Base-by-base conservation (phyloP, 2,113 vertebrate species). In the Pheucticus melanocephalus region DNA sequence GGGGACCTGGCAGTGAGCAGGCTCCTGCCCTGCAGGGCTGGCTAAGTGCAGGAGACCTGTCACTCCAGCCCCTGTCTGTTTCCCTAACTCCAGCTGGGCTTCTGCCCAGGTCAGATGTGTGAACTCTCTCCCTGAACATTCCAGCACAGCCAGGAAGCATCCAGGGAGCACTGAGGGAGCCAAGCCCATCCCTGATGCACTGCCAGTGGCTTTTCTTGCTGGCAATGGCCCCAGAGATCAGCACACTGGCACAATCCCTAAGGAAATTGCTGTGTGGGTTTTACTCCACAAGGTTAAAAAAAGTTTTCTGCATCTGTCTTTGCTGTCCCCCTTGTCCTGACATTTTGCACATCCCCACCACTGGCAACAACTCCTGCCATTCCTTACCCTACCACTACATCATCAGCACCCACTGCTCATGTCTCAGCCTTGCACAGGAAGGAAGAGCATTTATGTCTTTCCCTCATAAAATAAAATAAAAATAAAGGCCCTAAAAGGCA, bases 401-500 rank as follows among this genome's bases (percentile, higher is more conserved):
- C 68, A 80, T 8, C 73, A 82, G 51, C 81, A 90, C 12, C 28
- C 56, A 45, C 37, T 20, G 39, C 56, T 71, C 61, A 35, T 19
- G 8, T 76, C 57, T 66, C 59, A 94, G 61, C 27, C n/a, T 70
- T 5, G 7, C 30, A 37, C 0, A 0, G 64, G 66, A 83, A 91
- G 47, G 35, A 85, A 92, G 25, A 80, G 6, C 18, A 30, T 80
- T 85, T 51, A 5, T 68, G 54, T 71, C 56, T 82, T 72, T 84
- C 48, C 27, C 11, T 91, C 57, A 64, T 75, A 77, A 77, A 82
- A 69, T 81, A 69, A 91, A 92, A 91, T 80, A 68, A 87, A 94
- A 90, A 82, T 78, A 69, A 95, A 85, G 47, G 37, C 59, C 73
- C 51, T 94, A 94, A 92, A 93, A 95, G 63, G 72, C 56, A 25